These are phyloP conservation scores for Monopis laevigella DNA, from an alignment of 2,888 invertebrate species.

Conservation along the genomic window DNA sequence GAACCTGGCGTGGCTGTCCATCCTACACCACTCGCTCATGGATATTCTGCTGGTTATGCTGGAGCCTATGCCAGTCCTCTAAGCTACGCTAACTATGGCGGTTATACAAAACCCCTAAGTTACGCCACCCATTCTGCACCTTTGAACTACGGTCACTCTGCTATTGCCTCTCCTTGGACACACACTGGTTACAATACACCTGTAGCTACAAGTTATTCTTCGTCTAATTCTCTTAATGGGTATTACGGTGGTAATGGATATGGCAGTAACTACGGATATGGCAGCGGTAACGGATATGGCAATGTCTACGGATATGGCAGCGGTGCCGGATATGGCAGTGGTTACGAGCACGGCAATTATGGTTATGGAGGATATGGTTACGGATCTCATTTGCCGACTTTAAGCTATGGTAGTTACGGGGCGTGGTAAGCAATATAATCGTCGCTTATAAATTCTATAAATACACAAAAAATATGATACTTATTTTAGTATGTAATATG, in stretches of 20 bases:
- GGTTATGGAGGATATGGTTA: not conserved
- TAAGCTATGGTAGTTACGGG: not conserved
- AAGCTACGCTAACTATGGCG: slow-evolving; percentile 15
- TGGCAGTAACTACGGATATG: slow-evolving; percentile 31
- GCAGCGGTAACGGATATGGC: slow-evolving; percentile 27
- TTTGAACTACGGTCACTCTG: slow-evolving; percentile 18
- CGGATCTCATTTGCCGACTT: slow-evolving; percentile 1
- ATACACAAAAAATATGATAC: too few species aligned
- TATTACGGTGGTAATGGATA: slow-evolving; percentile 11
- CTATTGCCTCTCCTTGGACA: slow-evolving; percentile 20
- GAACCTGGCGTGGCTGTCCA: slow-evolving; percentile 38
- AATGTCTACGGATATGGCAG: slow-evolving; percentile 23
- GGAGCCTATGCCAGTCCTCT: slow-evolving; percentile 16
- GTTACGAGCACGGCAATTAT: slow-evolving; percentile 11
- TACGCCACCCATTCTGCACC: slow-evolving; percentile 13
- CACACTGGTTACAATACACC: slow-evolving; percentile 15
- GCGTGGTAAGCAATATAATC: not conserved
- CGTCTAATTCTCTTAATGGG: slow-evolving; percentile 15
- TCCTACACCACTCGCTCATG: slow-evolving; percentile 3
- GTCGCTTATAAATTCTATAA: not conserved
- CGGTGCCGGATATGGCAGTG: slow-evolving; percentile 35
- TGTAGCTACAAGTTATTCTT: not conserved
- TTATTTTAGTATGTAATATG: too few species aligned
- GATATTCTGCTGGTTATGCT: not conserved
- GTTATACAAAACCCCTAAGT: slow-evolving; percentile 14